Base-by-base conservation (phyloP, 2,113 vertebrate genomes). In the Panurus biarmicus region DNA sequence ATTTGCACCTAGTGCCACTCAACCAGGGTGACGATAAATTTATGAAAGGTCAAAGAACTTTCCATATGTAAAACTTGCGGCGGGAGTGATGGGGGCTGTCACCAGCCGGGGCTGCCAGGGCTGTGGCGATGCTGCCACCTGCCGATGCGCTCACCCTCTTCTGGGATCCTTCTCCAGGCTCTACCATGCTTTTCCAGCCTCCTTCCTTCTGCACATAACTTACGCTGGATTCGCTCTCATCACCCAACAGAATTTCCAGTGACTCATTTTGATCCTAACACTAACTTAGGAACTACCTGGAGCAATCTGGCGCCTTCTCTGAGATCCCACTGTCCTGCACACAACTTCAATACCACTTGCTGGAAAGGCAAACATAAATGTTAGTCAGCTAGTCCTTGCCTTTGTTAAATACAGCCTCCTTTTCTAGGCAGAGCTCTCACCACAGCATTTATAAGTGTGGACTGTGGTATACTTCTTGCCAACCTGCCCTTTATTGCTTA, bases 111-210 rank as follows among this genome's bases (percentile, higher is more conserved):
- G 71, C 79, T 53, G 87, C 72, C 94, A 89, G 95, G 86, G 40
- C 97, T 95, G 96, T 94, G 98, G 72, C 97, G 97, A 98, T 98
- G 97, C 98, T 98, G 98, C 98, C 98, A 98, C 97, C 98, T 98
- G 96, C 98, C 97, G 98, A 95, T 89, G 64, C 10, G 6, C 38
- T 75, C 20, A 0, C 6, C 18, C 8, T 26, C 38, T 7, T 4
- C 24, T 0, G 23, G 45, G 38, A 21, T 9, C 17, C 35, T 4
- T 11, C 25, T 24, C 44, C 45, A 4, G 22, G 10, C 25, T 38
- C 3, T 4, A 15, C 35, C 26, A 36, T 0, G 3, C 67, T 23
- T 24, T 29, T 17, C 75, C 53, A 12, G 31, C 35, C 31, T 11
- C 14, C 0, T 5, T 17, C 5, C 11, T 18, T 11, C 75, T 4